Conservation (phyloP, 2,888 invertebrate genomes). For the Clitarchus hookeri region DNA sequence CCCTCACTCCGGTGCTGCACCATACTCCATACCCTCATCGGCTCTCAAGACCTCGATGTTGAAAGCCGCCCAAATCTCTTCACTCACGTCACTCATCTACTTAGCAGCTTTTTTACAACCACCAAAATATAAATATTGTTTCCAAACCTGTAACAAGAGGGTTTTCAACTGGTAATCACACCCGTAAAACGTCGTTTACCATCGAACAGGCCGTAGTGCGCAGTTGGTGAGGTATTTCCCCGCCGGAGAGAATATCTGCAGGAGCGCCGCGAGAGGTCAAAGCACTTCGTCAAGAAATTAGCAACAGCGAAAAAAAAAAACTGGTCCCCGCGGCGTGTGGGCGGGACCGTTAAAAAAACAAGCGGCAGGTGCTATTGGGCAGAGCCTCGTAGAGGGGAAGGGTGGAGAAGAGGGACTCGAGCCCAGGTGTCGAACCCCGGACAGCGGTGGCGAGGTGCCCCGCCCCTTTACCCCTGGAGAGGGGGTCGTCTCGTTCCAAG, state of each 20-base stretch:
- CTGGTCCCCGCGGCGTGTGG: not conserved
- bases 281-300: slow-evolving; percentile 1
- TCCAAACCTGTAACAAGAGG: no score
- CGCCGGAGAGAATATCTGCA: not conserved
- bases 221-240: not conserved
- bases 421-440: not conserved
- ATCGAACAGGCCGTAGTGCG: not conserved
- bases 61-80: no score
- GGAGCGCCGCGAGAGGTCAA: not conserved
- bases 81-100: no score
- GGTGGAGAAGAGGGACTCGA: not conserved
- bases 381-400: not conserved
- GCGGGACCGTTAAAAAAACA: not conserved
- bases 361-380: not conserved
- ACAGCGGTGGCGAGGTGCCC: not conserved
- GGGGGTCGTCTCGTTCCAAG: slow-evolving; percentile 14
- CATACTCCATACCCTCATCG: no score
- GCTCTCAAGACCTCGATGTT: no score
- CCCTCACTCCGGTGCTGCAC: no score
- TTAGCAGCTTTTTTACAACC: no score
- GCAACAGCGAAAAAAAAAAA: not conserved
- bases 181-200: no score
- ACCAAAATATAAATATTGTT: no score
- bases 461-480: not conserved
- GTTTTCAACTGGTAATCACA: no score